Percentiles rank a stretch among this genome's conserved stretches.
These are phyloP conservation scores for Edolisoma coerulescens DNA, from an alignment of 2,113 vertebrate genomes.

Conservation along the genomic window DNA sequence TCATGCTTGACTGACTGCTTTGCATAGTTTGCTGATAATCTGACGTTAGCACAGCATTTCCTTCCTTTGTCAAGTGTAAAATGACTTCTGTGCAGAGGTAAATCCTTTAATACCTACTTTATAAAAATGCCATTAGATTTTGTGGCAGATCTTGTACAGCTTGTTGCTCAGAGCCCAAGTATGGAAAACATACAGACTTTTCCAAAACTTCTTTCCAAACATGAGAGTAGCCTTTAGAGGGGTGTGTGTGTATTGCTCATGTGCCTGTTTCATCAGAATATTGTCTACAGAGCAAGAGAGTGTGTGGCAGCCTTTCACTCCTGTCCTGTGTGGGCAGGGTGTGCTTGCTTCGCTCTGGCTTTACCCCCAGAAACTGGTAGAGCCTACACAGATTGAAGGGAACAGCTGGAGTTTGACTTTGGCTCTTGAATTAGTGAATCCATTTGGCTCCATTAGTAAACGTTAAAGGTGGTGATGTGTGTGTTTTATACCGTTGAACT, in stretches of 20 bases:
- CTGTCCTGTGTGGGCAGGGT: not conserved
- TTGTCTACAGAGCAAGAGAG: not conserved
- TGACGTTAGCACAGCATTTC: not conserved
- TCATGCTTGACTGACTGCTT: not conserved
- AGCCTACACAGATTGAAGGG: not conserved
- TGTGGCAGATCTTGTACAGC: not conserved
- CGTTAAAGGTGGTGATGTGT: not conserved
- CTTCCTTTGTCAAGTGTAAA: not conserved
- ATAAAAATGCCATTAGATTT: not conserved
- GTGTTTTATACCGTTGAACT: not conserved
- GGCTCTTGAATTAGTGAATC: not conserved
- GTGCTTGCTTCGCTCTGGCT: not conserved
- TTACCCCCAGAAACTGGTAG: not conserved
- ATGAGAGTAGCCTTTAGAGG: not conserved
- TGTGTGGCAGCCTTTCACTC: not conserved
- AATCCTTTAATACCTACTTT: not conserved
- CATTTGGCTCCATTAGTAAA: not conserved
- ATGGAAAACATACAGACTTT: accelerated
- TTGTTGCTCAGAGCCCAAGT: not conserved
- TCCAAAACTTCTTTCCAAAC: not conserved
- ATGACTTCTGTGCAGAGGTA: not conserved
- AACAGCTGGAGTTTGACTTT: not conserved
- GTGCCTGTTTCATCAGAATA: not conserved
- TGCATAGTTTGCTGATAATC: not conserved
- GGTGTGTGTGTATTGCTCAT: not conserved